Evolutionary conservation across 2,797 vertebrate genomes (phyloP), one percentile per base, ranked within the genome.

Genomic region (Sciurus carolinensis): DNA sequence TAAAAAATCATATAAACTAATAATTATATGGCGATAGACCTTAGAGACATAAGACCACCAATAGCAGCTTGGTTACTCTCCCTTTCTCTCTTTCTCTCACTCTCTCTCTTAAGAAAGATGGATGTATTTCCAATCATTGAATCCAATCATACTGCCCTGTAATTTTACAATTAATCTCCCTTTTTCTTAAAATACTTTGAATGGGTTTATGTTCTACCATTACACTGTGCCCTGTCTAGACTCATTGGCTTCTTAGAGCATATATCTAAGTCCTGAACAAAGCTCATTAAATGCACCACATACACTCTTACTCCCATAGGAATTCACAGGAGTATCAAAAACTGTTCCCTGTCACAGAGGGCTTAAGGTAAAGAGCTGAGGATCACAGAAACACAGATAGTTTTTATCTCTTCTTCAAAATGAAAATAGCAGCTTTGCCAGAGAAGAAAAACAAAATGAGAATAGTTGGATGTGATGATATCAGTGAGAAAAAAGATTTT

Each of bases 281-380:
- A 52, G 36, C 52, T 90, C 42, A 90, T 76, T 86, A 90, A 86
- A 39, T 57, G 30, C 3, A 82, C 39, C 67, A 59, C 50, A 81
- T 44, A 81, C 28, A 62, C 7, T 77, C 64, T 84, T 86, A 71
- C 36, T 86, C 30, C n/a, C 12, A 47, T 64, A 44, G 66, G 39
- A 96, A 93, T 87, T 44, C 50, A 52, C 39, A 66, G 24, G n/a
- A 87, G 73, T 75, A 28, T n/a, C 87, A 95, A 77, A 93, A 94
- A 93, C 39, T 15, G 17, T 67, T 89, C 22, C 50, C 59, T 86
- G 52, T 76, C 59, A 44, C n/a, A 81, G 66, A 67, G 10, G 17
- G 50, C 54, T 81, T 94, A 85, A 67, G 42, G 79, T 85, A 71
- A 84, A 67, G 54, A 89, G n/a, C 20, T 85, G 44, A 88, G 10